Evolutionary conservation across 2,797 vertebrate genomes (phyloP).

Genomic region (Enteromius treurensis): DNA sequence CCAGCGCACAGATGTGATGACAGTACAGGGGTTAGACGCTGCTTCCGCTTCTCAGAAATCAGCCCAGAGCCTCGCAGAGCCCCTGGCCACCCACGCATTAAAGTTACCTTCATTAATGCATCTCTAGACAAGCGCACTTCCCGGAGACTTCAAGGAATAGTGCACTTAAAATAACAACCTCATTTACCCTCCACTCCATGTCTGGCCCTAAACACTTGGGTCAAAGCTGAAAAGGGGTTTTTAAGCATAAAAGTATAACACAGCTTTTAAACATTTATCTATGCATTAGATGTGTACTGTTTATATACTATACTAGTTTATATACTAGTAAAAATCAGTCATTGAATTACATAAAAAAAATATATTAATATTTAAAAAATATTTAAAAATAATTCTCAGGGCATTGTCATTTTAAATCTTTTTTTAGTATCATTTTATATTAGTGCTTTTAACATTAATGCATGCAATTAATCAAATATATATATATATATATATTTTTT

Average conservation of each 20-base stretch:
- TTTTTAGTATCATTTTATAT: too few species aligned
- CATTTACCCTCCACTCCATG: neutral
- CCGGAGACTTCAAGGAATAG: neutral
- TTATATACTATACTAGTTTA: neutral
- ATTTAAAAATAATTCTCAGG: too few species aligned
- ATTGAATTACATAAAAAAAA: neutral
- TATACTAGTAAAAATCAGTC: neutral
- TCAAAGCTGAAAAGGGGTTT: neutral
- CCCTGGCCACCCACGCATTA: neutral
- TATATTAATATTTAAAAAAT: too few species aligned
- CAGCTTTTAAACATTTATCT: neutral
- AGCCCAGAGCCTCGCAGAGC: neutral
- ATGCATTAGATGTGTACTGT: neutral
- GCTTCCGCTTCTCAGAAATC: constrained; percentile 29
- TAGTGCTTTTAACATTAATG: too few species aligned
- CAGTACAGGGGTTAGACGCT: neutral
- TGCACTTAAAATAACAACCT: neutral
- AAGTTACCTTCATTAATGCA: neutral
- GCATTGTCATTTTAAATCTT: too few species aligned
- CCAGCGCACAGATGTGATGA: neutral
- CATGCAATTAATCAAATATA: too few species aligned
- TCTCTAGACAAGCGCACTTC: neutral
- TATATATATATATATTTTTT: too few species aligned
- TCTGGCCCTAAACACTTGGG: neutral
- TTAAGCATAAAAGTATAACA: neutral